Evolutionary conservation across 2,797 vertebrate species (phyloP).

Genomic region (Apogon talboti): DNA sequence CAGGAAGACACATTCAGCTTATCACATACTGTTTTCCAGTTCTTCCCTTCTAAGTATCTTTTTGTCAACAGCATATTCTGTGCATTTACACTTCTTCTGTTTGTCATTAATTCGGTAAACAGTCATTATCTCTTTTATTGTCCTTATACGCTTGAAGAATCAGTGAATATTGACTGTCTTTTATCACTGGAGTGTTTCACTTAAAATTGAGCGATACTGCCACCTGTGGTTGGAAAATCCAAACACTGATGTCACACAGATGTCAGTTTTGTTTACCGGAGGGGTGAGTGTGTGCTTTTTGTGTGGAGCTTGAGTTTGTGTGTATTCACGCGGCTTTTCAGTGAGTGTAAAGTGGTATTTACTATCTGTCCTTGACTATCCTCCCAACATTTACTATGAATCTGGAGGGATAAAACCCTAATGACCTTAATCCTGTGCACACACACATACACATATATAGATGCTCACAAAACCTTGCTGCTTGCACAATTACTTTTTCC

Average conservation of each 20-base stretch:
- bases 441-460: constrained; percentile 24
- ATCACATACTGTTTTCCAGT: neutral
- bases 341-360: constrained; percentile 30
- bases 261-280: neutral
- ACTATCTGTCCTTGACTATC: constrained; percentile 26
- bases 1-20: neutral
- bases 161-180: neutral
- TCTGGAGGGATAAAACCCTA: constrained; percentile 54
- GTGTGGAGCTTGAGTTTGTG: neutral
- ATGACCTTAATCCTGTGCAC: constrained; percentile 70
- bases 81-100: neutral
- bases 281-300: neutral
- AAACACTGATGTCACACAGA: constrained; percentile 14
- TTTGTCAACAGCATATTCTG: constrained; percentile 1
- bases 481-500: constrained; percentile 48
- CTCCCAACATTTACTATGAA: constrained; percentile 35
- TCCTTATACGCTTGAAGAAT: neutral
- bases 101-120: neutral
- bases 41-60: constrained; percentile 6
- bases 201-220: constrained; percentile 33
- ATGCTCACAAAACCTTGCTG: constrained; percentile 18
- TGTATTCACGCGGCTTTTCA: neutral
- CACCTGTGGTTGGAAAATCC: constrained; percentile 33
- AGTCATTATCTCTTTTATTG: neutral
- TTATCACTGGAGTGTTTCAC: neutral